These are phyloP conservation scores for Indicator maculatus DNA, from an alignment of 2,113 vertebrate genomes.

Conservation along the genomic window DNA sequence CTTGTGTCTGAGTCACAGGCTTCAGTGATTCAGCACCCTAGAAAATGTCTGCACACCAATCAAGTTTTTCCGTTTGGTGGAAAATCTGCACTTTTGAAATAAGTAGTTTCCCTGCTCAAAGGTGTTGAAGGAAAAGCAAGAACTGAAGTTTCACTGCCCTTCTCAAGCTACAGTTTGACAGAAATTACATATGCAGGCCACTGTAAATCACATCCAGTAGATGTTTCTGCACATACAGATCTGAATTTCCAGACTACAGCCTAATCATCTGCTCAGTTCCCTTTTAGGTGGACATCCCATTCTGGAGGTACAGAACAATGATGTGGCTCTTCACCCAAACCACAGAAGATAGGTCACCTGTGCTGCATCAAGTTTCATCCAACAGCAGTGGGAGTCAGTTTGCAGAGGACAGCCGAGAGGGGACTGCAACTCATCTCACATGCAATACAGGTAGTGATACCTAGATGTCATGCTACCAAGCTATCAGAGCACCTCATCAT, in stretches of 20 bases:
- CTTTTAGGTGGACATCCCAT: neutral
- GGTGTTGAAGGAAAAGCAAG: neutral
- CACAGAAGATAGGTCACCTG: rapidly evolving
- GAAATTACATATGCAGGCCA: neutral
- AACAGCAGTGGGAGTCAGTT: neutral
- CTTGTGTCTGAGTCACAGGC: neutral
- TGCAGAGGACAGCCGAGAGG: neutral
- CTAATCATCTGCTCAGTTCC: neutral
- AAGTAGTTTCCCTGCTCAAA: neutral
- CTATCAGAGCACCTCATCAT: neutral
- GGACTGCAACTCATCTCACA: neutral
- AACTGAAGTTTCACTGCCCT: neutral
- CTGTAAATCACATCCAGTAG: neutral
- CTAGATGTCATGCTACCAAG: neutral
- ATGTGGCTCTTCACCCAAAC: neutral
- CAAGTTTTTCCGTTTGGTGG: neutral
- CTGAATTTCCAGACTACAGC: neutral
- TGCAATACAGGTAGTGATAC: neutral
- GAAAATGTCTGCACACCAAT: neutral
- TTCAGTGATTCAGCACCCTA: neutral
- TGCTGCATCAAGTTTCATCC: neutral
- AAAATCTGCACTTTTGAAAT: neutral
- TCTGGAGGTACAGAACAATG: neutral
- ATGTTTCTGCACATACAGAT: neutral
- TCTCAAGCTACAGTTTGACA: neutral